phyloP scores from a whole-genome alignment of 2,797 vertebrate species.

The Cyprinodon diabolis region DNA sequence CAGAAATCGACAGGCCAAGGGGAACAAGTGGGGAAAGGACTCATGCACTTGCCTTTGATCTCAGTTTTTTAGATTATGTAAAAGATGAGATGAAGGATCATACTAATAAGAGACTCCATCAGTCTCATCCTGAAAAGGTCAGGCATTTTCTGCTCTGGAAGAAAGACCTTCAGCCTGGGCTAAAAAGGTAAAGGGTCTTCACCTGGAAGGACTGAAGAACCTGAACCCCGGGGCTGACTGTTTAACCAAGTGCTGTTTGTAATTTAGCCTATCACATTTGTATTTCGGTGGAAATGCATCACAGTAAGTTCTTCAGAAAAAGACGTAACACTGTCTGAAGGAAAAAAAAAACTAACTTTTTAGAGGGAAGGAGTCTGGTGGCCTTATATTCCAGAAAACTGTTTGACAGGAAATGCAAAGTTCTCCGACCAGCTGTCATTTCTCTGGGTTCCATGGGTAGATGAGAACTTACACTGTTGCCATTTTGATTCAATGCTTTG shows the following conservation, averaged over 20 bases:
- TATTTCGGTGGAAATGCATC: constrained; percentile 52
- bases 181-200: constrained; percentile 15
- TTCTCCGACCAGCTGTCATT: constrained; percentile 42
- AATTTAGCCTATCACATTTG: constrained; percentile 62
- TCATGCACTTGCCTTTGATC: constrained; percentile 45
- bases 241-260: constrained; percentile 60
- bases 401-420: constrained; percentile 56
- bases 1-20: constrained; percentile 14
- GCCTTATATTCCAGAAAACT: constrained; percentile 71
- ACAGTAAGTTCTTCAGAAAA: constrained; percentile 45
- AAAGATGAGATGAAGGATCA: constrained; percentile 51
- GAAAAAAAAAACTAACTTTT: constrained; percentile 27
- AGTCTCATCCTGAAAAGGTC: constrained; percentile 20
- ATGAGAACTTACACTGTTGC: constrained; percentile 63
- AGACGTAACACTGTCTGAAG: constrained; percentile 51
- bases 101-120: constrained; percentile 33
- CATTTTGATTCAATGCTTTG: constrained; percentile 72
- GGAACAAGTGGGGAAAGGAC: constrained; percentile 29
- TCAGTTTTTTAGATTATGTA: constrained; percentile 27
- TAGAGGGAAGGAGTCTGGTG: constrained; percentile 43
- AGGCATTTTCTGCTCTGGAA: constrained; percentile 37
- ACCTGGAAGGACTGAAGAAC: constrained; percentile 39
- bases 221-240: constrained; percentile 48
- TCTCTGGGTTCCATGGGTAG: constrained; percentile 53
- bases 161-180: constrained; percentile 32